Conservation (phyloP, 2,113 vertebrate species). For the Lophius piscatorius region DNA sequence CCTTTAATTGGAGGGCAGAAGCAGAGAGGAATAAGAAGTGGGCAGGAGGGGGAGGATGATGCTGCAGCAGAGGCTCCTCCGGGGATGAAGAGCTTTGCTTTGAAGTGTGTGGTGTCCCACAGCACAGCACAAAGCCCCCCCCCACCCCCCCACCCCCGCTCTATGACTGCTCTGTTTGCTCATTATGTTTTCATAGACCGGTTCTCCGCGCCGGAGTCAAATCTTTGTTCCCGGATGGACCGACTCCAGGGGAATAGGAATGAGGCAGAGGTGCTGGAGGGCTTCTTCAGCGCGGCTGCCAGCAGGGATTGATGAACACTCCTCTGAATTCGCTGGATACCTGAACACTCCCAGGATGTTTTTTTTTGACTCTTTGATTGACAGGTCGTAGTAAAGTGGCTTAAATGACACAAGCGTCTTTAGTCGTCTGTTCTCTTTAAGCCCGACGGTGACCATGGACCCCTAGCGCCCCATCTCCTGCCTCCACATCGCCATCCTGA, state of each 20-base stretch:
- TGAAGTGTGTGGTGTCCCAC: slow-evolving; percentile 45
- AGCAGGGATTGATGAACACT: slow-evolving; percentile 26
- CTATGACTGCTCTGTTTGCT: slow-evolving; percentile 53
- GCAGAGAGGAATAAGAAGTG: not conserved
- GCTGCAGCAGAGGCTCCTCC: slow-evolving; percentile 8
- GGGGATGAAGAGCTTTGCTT: slow-evolving; percentile 47
- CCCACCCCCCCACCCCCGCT: slow-evolving; percentile 18
- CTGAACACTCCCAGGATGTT: slow-evolving; percentile 23
- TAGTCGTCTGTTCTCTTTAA: not conserved
- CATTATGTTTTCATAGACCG: slow-evolving; percentile 66
- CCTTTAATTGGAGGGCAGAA: slow-evolving; percentile 53
- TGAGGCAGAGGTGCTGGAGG: slow-evolving; percentile 11
- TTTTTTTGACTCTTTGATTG: slow-evolving; percentile 30
- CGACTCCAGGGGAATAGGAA: slow-evolving; percentile 48
- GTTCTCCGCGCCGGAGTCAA: slow-evolving; percentile 42
- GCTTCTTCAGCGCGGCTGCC: slow-evolving; percentile 35
- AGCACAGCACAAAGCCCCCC: slow-evolving; percentile 21
- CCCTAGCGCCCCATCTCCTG: slow-evolving; percentile 14
- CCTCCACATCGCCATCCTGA: slow-evolving; percentile 22
- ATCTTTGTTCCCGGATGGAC: slow-evolving; percentile 44
- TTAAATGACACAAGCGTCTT: not conserved
- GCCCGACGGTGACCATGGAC: slow-evolving; percentile 9
- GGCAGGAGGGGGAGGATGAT: not conserved
- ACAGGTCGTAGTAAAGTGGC: not conserved
- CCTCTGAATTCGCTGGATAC: slow-evolving; percentile 16